Conservation (phyloP, 1,140 invertebrate species). For the Ectropis grisescens region DNA sequence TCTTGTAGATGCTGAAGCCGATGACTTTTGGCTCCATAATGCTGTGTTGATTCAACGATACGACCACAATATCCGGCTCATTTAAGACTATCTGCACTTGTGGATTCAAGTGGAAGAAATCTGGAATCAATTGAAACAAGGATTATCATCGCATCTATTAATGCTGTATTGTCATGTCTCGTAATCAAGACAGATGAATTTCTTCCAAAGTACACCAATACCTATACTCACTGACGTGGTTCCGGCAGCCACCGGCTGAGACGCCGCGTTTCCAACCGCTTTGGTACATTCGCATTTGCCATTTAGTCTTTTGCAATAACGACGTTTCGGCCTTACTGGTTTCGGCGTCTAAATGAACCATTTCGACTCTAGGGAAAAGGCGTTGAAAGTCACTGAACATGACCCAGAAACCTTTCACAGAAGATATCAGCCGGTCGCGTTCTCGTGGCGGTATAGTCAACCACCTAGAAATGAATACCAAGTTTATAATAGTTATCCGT, state of each 20-base stretch:
- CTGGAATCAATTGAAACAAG: no score
- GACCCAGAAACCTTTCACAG: conserved; percentile 89
- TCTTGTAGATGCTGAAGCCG: conserved; percentile 90
- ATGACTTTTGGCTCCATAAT: conserved; percentile 94
- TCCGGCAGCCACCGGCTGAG: conserved; percentile 91
- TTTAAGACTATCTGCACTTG: conserved; percentile 86
- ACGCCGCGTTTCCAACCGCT: conserved; percentile 91
- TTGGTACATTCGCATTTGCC: conserved; percentile 89
- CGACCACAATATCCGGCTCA: conserved; percentile 85
- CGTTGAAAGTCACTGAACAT: conserved; percentile 87
- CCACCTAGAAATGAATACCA: no score
- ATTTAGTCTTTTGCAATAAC: conserved; percentile 81
- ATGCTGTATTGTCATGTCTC: no score
- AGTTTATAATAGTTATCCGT: no score
- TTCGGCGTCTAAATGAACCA: conserved; percentile 89
- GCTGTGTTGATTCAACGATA: conserved; percentile 91
- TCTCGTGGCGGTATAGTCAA: conserved; percentile 74
- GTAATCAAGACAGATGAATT: no score
- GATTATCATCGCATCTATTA: no score
- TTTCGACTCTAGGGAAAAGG: conserved; percentile 85
- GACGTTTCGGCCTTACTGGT: conserved; percentile 88
- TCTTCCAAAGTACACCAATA: no score
- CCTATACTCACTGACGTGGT: conserved; percentile 86
- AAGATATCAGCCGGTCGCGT: conserved; percentile 78
- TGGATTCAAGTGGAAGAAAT: conserved; percentile 95